Percentiles rank a stretch among this genome's conserved stretches.
Conservation (phyloP, 2,888 invertebrate species). For the Diploptera punctata region DNA sequence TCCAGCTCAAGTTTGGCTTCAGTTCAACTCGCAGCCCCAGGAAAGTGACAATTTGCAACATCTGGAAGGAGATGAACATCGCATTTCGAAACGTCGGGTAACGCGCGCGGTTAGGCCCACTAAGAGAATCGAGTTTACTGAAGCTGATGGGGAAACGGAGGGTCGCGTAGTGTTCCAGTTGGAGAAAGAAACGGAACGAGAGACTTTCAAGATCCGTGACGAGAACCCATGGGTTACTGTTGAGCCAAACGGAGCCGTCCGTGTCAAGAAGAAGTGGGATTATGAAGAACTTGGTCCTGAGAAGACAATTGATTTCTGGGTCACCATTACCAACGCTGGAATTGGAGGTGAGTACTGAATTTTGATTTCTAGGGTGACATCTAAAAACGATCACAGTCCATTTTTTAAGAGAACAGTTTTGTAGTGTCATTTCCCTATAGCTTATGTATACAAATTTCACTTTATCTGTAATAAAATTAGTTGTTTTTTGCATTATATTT, state of each 20-base stretch:
- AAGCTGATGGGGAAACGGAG: constrained; percentile 88
- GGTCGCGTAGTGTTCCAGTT: constrained; percentile 88
- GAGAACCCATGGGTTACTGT: constrained; percentile 95
- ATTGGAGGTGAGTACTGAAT: constrained; percentile 71
- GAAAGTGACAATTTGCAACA: constrained; percentile 61
- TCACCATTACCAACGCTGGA: constrained; percentile 89
- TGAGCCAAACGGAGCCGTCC: constrained; percentile 88
- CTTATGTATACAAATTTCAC: too few species aligned
- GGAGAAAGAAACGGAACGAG: constrained; percentile 90
- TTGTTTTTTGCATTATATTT: too few species aligned
- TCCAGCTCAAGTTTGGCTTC: constrained; percentile 78
- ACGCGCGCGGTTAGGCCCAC: constrained; percentile 94
- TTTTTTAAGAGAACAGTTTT: too few species aligned
- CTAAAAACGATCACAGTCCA: too few species aligned
- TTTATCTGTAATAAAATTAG: too few species aligned
- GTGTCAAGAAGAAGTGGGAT: constrained; percentile 97
- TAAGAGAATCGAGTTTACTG: constrained; percentile 89
- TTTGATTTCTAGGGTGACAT: background rate
- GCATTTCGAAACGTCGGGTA: constrained; percentile 76
- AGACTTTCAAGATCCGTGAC: constrained; percentile 91
- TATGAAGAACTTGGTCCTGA: constrained; percentile 93
- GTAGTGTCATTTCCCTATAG: too few species aligned
- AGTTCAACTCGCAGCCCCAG: constrained; percentile 62
- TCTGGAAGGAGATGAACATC: constrained; percentile 47
- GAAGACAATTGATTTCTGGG: constrained; percentile 96